Evolutionary conservation across 2,797 vertebrate species (phyloP).

Genomic region (Kryptopterus vitreolus): DNA sequence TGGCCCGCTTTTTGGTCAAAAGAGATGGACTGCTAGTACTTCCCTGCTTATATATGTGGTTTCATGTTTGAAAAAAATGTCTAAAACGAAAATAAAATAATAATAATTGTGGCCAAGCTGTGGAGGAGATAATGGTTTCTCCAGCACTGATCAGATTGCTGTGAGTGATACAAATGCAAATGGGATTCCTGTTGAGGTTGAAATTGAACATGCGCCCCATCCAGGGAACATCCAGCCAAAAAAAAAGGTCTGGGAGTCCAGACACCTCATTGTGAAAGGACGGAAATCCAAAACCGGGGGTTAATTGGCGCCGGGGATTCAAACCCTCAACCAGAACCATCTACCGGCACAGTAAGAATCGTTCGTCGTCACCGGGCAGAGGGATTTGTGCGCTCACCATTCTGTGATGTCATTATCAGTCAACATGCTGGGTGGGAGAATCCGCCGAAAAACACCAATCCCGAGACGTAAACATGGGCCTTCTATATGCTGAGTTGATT

Average conservation of each 20-base stretch:
- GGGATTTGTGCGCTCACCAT: neutral
- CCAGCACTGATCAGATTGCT: conserved; percentile 47
- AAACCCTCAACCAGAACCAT: neutral
- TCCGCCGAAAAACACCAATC: neutral
- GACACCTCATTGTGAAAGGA: neutral
- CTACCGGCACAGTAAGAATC: neutral
- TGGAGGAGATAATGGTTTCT: conserved; percentile 56
- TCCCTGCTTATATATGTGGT: neutral
- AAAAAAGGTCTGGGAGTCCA: neutral
- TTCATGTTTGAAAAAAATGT: neutral
- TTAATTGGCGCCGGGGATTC: conserved; percentile 2
- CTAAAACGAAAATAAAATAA: too few relatives aligned
- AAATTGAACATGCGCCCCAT: conserved; percentile 13
- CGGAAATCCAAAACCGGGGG: neutral
- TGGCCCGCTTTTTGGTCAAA: neutral
- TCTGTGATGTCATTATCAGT: conserved; percentile 18
- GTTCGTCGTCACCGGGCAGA: neutral
- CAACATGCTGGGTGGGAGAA: conserved; percentile 8
- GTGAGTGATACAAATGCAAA: conserved; percentile 52
- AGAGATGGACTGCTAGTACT: neutral
- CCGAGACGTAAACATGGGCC: conserved; percentile 23
- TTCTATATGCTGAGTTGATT: conserved; percentile 32
- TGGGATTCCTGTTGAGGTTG: conserved; percentile 26
- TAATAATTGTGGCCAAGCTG: conserved; percentile 42
- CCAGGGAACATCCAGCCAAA: neutral